Evolutionary conservation across 2,888 invertebrate species (phyloP).

Genomic region (Sesia bembeciformis): DNA sequence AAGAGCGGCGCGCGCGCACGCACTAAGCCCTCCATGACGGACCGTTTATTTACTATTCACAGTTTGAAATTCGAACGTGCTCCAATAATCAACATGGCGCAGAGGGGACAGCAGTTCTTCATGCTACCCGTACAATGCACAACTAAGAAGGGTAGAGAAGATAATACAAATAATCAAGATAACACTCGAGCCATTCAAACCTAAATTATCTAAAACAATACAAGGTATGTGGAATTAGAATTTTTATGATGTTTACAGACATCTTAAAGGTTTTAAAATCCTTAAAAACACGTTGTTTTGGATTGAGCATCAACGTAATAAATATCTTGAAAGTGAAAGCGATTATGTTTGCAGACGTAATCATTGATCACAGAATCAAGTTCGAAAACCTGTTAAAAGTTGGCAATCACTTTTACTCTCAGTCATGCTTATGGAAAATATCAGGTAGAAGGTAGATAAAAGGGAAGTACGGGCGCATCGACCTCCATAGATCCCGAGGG

Average conservation of each 20-base stretch:
- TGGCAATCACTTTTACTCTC: neutral
- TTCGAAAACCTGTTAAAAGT: constrained; percentile 40
- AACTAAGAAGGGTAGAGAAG: constrained; percentile 15
- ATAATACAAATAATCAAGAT: neutral
- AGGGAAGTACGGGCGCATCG: constrained; percentile 24
- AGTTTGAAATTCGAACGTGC: constrained; percentile 61
- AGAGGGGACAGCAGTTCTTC: constrained; percentile 29
- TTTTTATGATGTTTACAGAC: too few species aligned
- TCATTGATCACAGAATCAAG: constrained; percentile 19
- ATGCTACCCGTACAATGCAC: constrained; percentile 16
- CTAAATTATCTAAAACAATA: neutral
- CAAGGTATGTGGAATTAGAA: too few species aligned
- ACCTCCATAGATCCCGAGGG: constrained; percentile 52
- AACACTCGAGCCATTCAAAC: neutral
- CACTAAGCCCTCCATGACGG: constrained; percentile 39
- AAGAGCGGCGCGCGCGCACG: constrained; percentile 49
- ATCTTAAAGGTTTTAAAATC: too few species aligned
- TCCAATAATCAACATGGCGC: constrained; percentile 57
- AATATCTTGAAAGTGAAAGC: constrained; percentile 45
- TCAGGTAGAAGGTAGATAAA: constrained; percentile 26
- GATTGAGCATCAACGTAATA: neutral
- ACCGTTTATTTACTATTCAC: constrained; percentile 69
- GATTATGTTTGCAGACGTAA: constrained; percentile 12
- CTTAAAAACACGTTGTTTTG: too few species aligned
- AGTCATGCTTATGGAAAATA: constrained; percentile 7